These are phyloP conservation scores for Creontiades dilutus DNA, from an alignment of 2,888 invertebrate genomes.

Conservation along the genomic window DNA sequence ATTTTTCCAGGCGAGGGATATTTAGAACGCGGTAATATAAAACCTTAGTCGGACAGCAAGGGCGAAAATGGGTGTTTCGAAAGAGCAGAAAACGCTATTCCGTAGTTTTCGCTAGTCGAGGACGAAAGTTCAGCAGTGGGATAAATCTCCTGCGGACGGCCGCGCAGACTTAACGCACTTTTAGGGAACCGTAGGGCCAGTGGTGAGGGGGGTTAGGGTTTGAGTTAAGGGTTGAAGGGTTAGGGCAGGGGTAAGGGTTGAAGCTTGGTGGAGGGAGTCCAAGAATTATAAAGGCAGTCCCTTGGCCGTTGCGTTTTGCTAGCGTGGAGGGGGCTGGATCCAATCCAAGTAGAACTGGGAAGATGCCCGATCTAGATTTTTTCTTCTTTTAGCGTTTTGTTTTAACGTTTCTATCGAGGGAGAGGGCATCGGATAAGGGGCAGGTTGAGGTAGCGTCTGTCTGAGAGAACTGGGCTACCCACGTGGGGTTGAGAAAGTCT, in stretches of 20 bases:
- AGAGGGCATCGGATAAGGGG: too few relatives aligned
- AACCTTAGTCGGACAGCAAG: not conserved
- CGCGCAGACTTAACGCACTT: not conserved
- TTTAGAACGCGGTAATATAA: not conserved
- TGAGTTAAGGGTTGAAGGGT: not conserved
- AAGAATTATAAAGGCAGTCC: not conserved
- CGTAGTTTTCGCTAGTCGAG: constrained; percentile 14
- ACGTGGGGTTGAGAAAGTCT: too few relatives aligned
- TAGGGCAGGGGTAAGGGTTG: not conserved
- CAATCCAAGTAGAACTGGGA: constrained; percentile 11
- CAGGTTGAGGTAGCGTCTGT: too few relatives aligned
- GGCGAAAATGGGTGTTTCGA: not conserved
- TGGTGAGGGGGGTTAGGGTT: too few relatives aligned
- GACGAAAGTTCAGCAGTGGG: constrained; percentile 22
- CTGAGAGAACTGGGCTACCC: too few relatives aligned
- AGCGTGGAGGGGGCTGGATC: not conserved
- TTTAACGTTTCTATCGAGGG: too few relatives aligned
- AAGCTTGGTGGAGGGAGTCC: not conserved
- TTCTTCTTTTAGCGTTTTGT: not conserved
- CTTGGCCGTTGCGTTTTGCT: not conserved
- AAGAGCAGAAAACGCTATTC: constrained; percentile 16
- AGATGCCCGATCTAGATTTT: not conserved
- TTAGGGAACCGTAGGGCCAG: not conserved
- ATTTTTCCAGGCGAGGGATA: not conserved
- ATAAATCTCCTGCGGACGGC: not conserved